Base-by-base conservation (phyloP, 1,140 invertebrate species). In the Aphelenchoides besseyi region DNA sequence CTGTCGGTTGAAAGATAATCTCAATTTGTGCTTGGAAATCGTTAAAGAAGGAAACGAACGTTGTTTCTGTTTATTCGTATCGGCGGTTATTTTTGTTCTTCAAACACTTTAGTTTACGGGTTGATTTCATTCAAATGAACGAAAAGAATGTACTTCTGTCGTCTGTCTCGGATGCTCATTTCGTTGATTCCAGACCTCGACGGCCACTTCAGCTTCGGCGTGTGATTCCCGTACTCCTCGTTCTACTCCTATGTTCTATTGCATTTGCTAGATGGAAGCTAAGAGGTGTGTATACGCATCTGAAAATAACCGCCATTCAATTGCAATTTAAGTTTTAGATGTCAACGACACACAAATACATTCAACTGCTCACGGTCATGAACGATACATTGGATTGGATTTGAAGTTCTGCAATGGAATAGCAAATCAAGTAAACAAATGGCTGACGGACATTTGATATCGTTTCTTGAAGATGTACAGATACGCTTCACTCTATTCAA, bases 391-490 rank as follows among this genome's bases (percentile, higher is more conserved):
- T 12, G 55, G 55, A 28, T 28, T 23, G 18, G 5, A 59, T 33
- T 59, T 59, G 5, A 59, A 29, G 26, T 59, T 8, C 55, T 59
- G 55, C 55, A 59, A 59, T 59, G 55, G 55, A 28, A 5, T 59
- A 8, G 55, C 55, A 8, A 59, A 59, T 33, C 55, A 59, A 59
- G 37, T 41, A 8, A n/a, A n/a, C 37, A 41, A n/a, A 41, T 41
- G 5, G 5, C n/a, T 41, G n/a, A 8, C n/a, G 5, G 37, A 8
- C 5, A 41, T n/a, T 41, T 8, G n/a, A 41, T 5, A 8, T 41
- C 5, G 5, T 41, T 5, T 41, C n/a, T 8, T 41, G 5, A 8
- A 41, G 37, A 59, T 59, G 55, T 59, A 59, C 55, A 28, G 55
- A 12, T 59, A 59, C 55, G 55, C 55, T 8, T 59, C 55, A 33